A percentile compares a stretch with the other conserved stretches of the same genome.
Evolutionary conservation across 2,797 vertebrate species (phyloP).

Genomic region (Acanthopagrus latus): DNA sequence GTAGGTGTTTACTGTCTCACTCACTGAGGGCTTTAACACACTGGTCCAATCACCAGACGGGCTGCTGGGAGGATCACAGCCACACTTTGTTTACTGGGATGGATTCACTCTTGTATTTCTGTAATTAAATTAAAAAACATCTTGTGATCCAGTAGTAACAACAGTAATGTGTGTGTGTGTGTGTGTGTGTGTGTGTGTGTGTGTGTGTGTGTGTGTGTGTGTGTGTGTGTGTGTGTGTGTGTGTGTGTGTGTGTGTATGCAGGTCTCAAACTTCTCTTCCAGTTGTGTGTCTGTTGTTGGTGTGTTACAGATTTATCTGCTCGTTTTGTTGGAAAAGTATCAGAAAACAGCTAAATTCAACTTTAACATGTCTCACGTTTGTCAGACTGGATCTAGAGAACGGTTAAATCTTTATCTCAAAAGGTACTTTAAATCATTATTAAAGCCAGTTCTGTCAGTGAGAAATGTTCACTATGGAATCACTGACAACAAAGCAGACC

Average conservation of each 20-base stretch:
- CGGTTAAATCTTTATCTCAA: too few relatives aligned
- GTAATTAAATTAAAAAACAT: slow-evolving; percentile 32
- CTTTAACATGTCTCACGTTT: too few relatives aligned
- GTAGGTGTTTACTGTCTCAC: slow-evolving; percentile 33
- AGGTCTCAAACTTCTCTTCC: not conserved
- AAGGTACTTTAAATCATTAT: too few relatives aligned
- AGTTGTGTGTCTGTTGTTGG: not conserved
- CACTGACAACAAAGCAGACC: not conserved
- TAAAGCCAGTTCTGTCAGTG: not conserved
- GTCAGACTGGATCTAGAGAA: too few relatives aligned
- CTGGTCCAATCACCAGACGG: slow-evolving; percentile 39
- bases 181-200: too few relatives aligned
- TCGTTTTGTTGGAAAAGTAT: too few relatives aligned
- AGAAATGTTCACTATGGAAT: not conserved
- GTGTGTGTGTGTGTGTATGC: too few relatives aligned
- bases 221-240: too few relatives aligned
- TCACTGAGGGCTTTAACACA: slow-evolving; percentile 38
- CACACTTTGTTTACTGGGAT: slow-evolving; percentile 34
- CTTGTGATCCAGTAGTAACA: not conserved
- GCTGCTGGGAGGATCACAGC: slow-evolving; percentile 50
- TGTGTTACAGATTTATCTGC: too few relatives aligned
- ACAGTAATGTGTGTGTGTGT: not conserved
- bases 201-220: too few relatives aligned
- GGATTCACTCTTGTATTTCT: slow-evolving; percentile 27
- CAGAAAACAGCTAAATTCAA: too few relatives aligned